phyloP scores from a whole-genome alignment of 2,888 invertebrate genomes.

The Trypoxylon attenuatum region DNA sequence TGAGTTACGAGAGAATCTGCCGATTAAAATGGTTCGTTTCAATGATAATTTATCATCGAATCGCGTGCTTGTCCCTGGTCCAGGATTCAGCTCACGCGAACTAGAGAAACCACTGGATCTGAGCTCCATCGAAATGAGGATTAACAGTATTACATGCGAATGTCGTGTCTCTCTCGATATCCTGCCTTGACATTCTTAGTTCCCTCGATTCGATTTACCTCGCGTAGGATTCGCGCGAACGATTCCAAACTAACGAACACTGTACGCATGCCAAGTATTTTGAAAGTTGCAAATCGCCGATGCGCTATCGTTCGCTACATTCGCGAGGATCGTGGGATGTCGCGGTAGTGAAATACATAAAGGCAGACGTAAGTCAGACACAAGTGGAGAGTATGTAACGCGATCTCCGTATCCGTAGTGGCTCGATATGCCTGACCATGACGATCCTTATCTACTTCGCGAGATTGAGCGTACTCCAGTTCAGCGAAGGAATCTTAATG shows the following conservation, averaged over 20 bases:
- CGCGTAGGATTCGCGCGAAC: background rate
- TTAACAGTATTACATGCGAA: slow-evolving; percentile 8
- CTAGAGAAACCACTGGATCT: background rate
- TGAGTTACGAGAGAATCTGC: background rate
- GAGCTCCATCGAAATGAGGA: background rate
- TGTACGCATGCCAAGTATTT: background rate
- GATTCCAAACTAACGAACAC: background rate
- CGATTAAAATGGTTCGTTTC: background rate
- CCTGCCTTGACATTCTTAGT: slow-evolving; percentile 33
- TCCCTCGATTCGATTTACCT: background rate
- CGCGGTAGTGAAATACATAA: too few relatives aligned
- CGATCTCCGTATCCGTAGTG: too few relatives aligned
- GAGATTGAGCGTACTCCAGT: too few relatives aligned
- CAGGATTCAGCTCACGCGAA: too few relatives aligned
- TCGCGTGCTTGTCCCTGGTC: background rate
- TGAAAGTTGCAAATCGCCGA: background rate
- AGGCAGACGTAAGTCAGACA: too few relatives aligned
- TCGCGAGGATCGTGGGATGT: too few relatives aligned
- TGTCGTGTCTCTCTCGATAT: slow-evolving; percentile 13
- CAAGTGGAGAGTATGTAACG: too few relatives aligned
- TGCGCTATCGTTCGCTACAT: background rate
- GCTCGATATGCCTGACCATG: slow-evolving; percentile 1
- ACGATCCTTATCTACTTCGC: slow-evolving; percentile 5
- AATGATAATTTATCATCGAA: background rate
- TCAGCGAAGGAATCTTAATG: too few relatives aligned